Evolutionary conservation across 35 echinoderm and acorn worm species (phyloP).

Genomic region (Anneissia japonica): DNA sequence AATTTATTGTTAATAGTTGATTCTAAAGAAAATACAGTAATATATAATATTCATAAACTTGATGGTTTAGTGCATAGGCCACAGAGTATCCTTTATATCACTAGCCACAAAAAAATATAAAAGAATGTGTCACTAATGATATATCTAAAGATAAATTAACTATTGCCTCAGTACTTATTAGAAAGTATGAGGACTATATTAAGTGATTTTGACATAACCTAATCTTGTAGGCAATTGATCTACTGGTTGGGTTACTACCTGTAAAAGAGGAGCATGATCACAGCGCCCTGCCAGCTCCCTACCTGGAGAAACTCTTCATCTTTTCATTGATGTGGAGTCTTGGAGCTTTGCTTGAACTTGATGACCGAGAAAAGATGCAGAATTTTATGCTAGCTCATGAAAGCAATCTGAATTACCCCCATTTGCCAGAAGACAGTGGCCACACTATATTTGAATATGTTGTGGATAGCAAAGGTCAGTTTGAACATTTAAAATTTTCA

Average conservation of each 20-base stretch:
- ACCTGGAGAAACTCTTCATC: conserved; percentile 98
- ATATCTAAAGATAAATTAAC: neutral
- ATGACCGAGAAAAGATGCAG: conserved; percentile 90
- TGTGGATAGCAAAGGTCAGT: conserved; percentile 61
- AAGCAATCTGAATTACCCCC: conserved; percentile 75
- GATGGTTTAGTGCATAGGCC: too few species aligned
- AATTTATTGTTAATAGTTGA: too few species aligned
- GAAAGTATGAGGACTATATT: neutral
- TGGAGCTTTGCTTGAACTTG: conserved; percentile 86
- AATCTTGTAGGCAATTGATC: conserved; percentile 59
- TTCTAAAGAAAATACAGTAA: too few species aligned
- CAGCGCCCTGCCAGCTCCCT: conserved; percentile 42
- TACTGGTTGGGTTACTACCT: conserved; percentile 83
- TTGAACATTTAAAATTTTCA: neutral
- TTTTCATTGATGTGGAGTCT: conserved; percentile 97
- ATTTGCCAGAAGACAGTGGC: conserved; percentile 61
- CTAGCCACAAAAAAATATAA: too few species aligned
- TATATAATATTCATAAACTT: too few species aligned
- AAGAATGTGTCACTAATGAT: too few species aligned
- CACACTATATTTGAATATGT: conserved; percentile 98
- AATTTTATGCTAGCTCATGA: conserved; percentile 73
- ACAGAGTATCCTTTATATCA: too few species aligned
- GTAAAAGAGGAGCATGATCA: conserved; percentile 87
- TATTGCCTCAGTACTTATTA: neutral
- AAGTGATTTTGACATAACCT: neutral